Base-by-base conservation (phyloP, 2,113 vertebrate species). In the Saguinus midas region DNA sequence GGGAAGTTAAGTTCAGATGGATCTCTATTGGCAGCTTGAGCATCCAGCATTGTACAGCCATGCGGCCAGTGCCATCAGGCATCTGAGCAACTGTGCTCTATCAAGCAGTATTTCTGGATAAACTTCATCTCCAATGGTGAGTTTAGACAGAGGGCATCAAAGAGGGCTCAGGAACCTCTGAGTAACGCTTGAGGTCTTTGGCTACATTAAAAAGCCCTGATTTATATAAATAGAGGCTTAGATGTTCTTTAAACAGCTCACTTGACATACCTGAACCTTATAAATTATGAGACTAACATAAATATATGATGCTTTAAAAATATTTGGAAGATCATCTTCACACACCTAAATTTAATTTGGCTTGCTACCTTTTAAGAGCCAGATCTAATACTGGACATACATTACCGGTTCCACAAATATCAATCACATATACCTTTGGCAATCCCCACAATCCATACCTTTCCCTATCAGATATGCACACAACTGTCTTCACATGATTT, bases 301-400 rank as follows among this genome's bases (percentile, higher is more conserved):
- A 87, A 84, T 87, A 40, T 55, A 61, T 88, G 64, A 52, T 40
- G 6, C 45, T 78, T 35, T 82, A 85, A 81, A 96, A 84, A 20
- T 40, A 81, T 89, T 91, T 88, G 43, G 40, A 88, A 92, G 58
- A 90, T 57, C 45, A 78, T 92, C 45, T 95, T 90, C 66, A 96
- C 50, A 92, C 50, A 95, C 50, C 84, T 93, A 91, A 81, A 96
- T 96, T 93, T 79, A 87, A 86, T 97, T 92, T 90, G 84, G 81
- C 40, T 96, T 96, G 61, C 84, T 87, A 87, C 79, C 89, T 97
- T 91, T 93, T 20, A 91, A 91, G 57, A 95, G 55, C 61, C 66
- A 68, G 32, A 50, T 90, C 43, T 66, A 93, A 89, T 91, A 89
- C 91, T 52, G 14, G 86, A 10, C 23, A 40, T 45, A 10, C 20